phyloP scores from a whole-genome alignment of 2,888 invertebrate species.

The Coleophora flavipennella region DNA sequence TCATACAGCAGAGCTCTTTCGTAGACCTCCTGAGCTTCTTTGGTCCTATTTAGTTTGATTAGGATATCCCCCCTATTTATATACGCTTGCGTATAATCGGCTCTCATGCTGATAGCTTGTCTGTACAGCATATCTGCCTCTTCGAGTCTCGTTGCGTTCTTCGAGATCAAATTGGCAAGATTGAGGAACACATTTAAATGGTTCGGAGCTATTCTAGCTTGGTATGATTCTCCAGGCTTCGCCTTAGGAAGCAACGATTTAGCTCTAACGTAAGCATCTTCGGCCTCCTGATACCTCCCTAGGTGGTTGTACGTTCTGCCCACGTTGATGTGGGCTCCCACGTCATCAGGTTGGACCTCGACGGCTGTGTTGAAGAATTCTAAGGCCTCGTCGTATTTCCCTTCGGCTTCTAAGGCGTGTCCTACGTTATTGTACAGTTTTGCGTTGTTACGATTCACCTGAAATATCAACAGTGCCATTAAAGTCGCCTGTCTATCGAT shows the following conservation, averaged over 20 bases:
- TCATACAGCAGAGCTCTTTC: slow-evolving; percentile 94
- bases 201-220: slow-evolving; percentile 95
- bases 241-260: slow-evolving; percentile 92
- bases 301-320: slow-evolving; percentile 95
- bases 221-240: slow-evolving; percentile 94
- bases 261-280: slow-evolving; percentile 92
- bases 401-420: slow-evolving; percentile 89
- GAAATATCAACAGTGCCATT: slow-evolving; percentile 56
- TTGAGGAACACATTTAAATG: slow-evolving; percentile 97
- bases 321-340: slow-evolving; percentile 97
- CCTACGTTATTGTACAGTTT: slow-evolving; percentile 98
- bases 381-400: slow-evolving; percentile 82
- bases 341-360: slow-evolving; percentile 94
- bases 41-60: slow-evolving; percentile 93
- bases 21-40: slow-evolving; percentile 95
- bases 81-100: slow-evolving; percentile 96
- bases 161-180: slow-evolving; percentile 93
- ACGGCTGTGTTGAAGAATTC: slow-evolving; percentile 94
- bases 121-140: slow-evolving; percentile 95
- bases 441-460: slow-evolving; percentile 91
- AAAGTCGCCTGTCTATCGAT: no score
- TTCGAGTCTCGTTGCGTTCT: slow-evolving; percentile 90
- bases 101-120: slow-evolving; percentile 97
- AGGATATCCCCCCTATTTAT: slow-evolving; percentile 97
- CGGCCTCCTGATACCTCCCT: slow-evolving; percentile 83